phyloP scores from a whole-genome alignment of 2,113 vertebrate genomes.

The Corydoras maculifer region DNA sequence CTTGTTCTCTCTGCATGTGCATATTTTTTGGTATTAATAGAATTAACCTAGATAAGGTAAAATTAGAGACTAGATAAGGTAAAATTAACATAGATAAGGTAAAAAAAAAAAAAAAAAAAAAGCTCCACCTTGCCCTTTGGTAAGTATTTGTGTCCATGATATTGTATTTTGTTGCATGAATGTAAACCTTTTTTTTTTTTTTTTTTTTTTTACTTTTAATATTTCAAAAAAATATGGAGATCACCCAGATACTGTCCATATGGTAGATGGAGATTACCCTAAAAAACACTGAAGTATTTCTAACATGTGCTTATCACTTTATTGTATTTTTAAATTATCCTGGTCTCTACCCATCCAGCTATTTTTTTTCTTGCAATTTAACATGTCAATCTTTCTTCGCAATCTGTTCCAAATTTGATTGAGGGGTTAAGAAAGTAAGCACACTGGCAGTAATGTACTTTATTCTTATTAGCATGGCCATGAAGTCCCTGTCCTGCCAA shows the following conservation, averaged over 20 bases:
- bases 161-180: too few species aligned
- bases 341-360: too few species aligned
- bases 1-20: too few species aligned
- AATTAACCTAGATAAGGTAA: constrained; percentile 58
- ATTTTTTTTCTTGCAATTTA: too few species aligned
- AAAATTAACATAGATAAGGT: too few species aligned
- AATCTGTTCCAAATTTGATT: constrained; percentile 31
- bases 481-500: constrained; percentile 73
- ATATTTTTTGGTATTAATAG: constrained; percentile 56
- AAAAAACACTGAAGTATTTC: too few species aligned
- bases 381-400: constrained; percentile 19
- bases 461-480: constrained; percentile 68
- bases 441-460: constrained; percentile 58
- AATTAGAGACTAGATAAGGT: constrained; percentile 29
- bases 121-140: constrained; percentile 66
- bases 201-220: too few species aligned
- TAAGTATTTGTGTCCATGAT: constrained; percentile 56
- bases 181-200: too few species aligned
- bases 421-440: constrained; percentile 38
- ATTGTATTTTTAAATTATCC: too few species aligned
- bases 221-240: constrained; percentile 34
- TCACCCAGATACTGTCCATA: not conserved
- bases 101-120: constrained; percentile 15
- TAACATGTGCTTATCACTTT: too few species aligned
- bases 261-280: too few species aligned